Base-by-base conservation (phyloP, 2,888 invertebrate genomes). In the Drosophila phalerata region DNA sequence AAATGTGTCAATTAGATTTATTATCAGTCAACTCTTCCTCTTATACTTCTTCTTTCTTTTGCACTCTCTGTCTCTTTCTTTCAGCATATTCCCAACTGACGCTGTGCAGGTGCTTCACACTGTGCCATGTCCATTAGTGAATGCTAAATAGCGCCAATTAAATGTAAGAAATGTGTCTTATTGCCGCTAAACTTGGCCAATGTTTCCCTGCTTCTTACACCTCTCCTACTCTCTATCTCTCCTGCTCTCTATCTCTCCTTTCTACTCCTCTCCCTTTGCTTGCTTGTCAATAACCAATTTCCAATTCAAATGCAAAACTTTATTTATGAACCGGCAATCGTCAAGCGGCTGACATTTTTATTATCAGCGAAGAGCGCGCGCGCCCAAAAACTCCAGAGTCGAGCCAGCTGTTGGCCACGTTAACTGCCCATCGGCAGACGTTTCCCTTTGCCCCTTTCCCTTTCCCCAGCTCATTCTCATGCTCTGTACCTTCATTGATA, bases 1-100 rank as follows among this genome's bases (percentile, higher is more conserved):
- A 91, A 91, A 92, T 91, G 92, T 92, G 91, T 92, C 92, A 92
- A 92, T 92, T 92, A 92, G 91, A 92, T 92, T 92, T 92, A 92
- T 92, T 92, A 92, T 91, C 92, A 90, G 79, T 63, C 17, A 19
- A 11, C 19, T 34, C 25, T 37, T 85, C 78, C 85, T 73, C 75
- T 78, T 72, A 51, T 38, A 53, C 63, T 40, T 51, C 48, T 42
- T n/a, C n/a, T 67, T 56, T 66, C 42, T n/a, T 13, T n/a, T 30
- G 42, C 19, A 19, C 25, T 37, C 56, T 47, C 53, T 43, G 56
- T 57, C n/a, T 10, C 15, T 17, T n/a, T 52, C 32, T 34, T 17
- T 43, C 13, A 9, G 10, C 22, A 34, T 56, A 56, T 43, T 57
- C 38, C 38, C 65, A 13, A 37, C 65, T 38, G 15, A 40, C 30